These are phyloP conservation scores for Sminthurinus signatus DNA, from an alignment of 1,140 invertebrate species.

Conservation along the genomic window DNA sequence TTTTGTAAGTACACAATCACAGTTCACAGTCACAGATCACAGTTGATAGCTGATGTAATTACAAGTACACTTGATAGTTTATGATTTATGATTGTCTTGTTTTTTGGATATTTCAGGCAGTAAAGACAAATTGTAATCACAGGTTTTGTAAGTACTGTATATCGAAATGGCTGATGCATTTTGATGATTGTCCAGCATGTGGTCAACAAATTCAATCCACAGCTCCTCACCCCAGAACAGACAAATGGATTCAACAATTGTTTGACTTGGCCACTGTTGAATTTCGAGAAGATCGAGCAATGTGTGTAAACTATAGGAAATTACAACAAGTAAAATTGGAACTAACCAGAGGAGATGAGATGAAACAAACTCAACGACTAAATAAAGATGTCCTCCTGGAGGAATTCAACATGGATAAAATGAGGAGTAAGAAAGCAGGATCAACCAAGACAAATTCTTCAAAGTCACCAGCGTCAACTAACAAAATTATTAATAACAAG, in stretches of 20 bases:
- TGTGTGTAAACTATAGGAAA: conserved; percentile 8
- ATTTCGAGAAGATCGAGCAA: not conserved
- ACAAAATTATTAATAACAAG: no score
- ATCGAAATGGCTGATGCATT: conserved; percentile 5
- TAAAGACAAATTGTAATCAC: conserved; percentile 2
- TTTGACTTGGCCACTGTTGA: conserved; percentile 5
- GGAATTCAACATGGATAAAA: not conserved
- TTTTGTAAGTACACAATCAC: not conserved
- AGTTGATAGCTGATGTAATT: not conserved
- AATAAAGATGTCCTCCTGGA: not conserved
- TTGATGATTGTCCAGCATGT: not conserved
- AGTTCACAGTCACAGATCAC: not conserved
- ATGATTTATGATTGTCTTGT: not conserved
- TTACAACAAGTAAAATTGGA: conserved; percentile 4
- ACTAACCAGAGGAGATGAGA: not conserved
- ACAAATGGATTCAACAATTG: conserved; percentile 12
- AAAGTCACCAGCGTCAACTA: no score
- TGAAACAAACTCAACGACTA: not conserved
- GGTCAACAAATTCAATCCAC: not conserved
- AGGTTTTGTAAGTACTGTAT: conserved; percentile 3
- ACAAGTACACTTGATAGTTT: not conserved
- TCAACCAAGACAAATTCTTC: no score
- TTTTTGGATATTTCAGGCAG: not conserved
- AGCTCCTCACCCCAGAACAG: not conserved
- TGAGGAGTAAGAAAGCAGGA: no score